Percentiles rank a stretch among this genome's conserved stretches.
phyloP scores from a whole-genome alignment of 2,797 vertebrate species.

The Alca torda region DNA sequence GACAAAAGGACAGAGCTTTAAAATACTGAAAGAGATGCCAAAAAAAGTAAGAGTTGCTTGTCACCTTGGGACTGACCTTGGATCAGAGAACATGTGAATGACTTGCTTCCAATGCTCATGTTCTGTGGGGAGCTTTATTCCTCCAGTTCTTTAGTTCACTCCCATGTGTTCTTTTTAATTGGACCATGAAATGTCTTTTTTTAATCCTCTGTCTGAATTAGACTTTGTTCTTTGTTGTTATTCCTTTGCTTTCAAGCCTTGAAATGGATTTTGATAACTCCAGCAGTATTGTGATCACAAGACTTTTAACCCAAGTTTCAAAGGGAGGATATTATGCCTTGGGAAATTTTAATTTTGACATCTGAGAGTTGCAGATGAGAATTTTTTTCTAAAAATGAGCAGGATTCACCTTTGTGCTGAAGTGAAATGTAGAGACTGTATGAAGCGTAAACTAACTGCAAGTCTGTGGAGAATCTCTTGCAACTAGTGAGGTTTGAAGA shows the following conservation, averaged over 20 bases:
- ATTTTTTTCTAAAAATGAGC: not conserved
- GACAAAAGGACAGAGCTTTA: slow-evolving; percentile 8
- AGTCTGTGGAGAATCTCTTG: slow-evolving; percentile 17
- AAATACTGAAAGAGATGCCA: not conserved
- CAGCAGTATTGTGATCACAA: slow-evolving; percentile 4
- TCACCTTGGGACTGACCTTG: not conserved
- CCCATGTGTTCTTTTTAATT: not conserved
- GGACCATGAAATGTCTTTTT: not conserved
- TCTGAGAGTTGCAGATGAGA: not conserved
- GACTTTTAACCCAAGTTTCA: not conserved
- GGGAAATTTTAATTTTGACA: not conserved
- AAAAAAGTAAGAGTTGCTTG: not conserved
- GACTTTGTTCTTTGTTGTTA: not conserved
- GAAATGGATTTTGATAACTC: slow-evolving; percentile 41
- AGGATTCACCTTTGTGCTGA: not conserved
- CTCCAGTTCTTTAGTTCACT: not conserved
- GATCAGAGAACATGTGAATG: not conserved
- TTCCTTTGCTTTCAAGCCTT: slow-evolving; percentile 18
- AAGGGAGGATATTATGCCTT: not conserved
- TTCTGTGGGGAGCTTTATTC: not conserved
- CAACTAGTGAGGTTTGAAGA: slow-evolving; percentile 33
- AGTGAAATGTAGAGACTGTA: not conserved
- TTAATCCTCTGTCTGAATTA: not conserved
- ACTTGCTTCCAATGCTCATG: not conserved
- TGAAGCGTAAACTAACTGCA: slow-evolving; percentile 11